Percentiles rank a stretch among this genome's conserved stretches.
Evolutionary conservation across 2,113 vertebrate species (phyloP).

Genomic region (Anguilla japonica): DNA sequence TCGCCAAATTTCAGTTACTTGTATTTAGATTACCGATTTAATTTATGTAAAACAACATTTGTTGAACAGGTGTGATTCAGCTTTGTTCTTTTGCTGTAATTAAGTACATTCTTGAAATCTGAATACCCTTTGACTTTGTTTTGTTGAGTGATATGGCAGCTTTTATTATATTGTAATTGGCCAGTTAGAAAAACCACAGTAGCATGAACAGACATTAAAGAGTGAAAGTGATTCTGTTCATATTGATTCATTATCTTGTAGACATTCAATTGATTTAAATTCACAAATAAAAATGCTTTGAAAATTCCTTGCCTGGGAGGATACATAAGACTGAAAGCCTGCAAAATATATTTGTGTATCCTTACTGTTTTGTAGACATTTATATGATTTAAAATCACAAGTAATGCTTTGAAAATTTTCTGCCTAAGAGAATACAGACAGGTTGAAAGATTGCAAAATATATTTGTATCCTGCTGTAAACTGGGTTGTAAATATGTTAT

Average conservation of each 20-base stretch:
- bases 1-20: too few species aligned
- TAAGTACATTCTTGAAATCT: not conserved
- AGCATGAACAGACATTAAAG: not conserved
- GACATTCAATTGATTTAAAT: not conserved
- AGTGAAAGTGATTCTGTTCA: not conserved
- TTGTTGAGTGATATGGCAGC: not conserved
- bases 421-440: not conserved
- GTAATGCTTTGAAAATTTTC: not conserved
- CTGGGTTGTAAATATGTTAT: not conserved
- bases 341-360: not conserved
- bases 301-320: not conserved
- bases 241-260: not conserved
- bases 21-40: too few species aligned
- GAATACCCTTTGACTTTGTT: not conserved
- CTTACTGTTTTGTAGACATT: not conserved
- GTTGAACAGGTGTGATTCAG: not conserved
- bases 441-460: not conserved
- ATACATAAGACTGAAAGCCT: not conserved
- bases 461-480: not conserved
- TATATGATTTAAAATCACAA: too few species aligned
- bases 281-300: not conserved
- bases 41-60: not conserved
- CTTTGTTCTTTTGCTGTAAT: not conserved
- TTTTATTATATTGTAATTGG: not conserved
- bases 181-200: not conserved